Base-by-base conservation (phyloP, 23 tunicate genomes). In the Halocynthia aurantium region DNA sequence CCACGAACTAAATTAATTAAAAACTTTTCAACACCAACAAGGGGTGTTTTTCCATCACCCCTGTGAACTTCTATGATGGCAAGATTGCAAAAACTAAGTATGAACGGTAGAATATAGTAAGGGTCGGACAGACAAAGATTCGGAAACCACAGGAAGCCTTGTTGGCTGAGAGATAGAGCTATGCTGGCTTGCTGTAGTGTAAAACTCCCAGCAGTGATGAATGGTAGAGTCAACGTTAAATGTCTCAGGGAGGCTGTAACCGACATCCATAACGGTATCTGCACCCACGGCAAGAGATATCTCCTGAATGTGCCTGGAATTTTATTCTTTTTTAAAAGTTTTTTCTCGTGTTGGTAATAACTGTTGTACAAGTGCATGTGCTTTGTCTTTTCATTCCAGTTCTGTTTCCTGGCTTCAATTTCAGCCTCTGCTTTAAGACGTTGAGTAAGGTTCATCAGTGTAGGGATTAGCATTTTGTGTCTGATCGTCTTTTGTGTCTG, bases 241-340 rank as follows among this genome's bases (percentile, higher is more conserved):
- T 89, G 82, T 60, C 96, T 54, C 20, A 89, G 57, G 5, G 96
- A 73, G 76, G 86, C 66, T 6, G 84, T 85, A 82, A 89, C 62
- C 6, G 96, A 80, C 8, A 89, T 21, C 96, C 96, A 89, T n/a
- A 89, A 17, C 15, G 96, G 96, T 13, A 89, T 71, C 52, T 89
- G 96, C 12, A 89, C 88, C 81, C 77, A 89, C 0, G 96, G 96
- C 8, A 89, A 60, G 12, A 83, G 13, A 68, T 68, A 84, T 12
- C 88, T 72, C 73, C 62, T 68, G 6, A 73, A 81, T 31, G 76
- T 51, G 7, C 88, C 88, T 19, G 96, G 96, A 6, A 89, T 67
- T 80, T 89, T 80, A 57, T 89, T 51, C 31, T 84, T 22, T 61
- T 84, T 66, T 17, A 78, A 70, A n/a, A 89, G 7, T 22, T 80